Evolutionary conservation across 2,797 vertebrate species (phyloP).

Genomic region (Tympanoctomys barrerae): DNA sequence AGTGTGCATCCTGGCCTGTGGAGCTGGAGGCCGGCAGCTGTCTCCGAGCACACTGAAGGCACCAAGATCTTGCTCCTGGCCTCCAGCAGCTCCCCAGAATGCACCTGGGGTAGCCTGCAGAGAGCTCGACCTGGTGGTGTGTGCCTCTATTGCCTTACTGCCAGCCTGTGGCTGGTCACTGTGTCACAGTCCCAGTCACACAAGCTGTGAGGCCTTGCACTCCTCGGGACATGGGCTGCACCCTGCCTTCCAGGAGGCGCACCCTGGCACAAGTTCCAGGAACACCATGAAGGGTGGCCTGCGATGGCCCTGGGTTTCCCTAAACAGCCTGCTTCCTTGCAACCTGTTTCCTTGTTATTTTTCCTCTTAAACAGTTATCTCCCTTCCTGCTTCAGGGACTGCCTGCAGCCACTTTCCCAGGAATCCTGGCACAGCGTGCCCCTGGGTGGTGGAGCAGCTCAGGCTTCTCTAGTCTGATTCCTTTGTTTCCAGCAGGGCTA

Average conservation of each 20-base stretch:
- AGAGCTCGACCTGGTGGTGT: fast-evolving
- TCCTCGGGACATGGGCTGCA: not conserved
- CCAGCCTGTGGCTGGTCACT: not conserved
- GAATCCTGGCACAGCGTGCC: not conserved
- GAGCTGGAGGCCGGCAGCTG: not conserved
- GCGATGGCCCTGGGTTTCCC: not conserved
- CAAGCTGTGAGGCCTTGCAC: not conserved
- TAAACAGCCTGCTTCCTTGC: conserved; percentile 50
- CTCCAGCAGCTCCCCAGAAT: not conserved
- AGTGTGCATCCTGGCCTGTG: not conserved
- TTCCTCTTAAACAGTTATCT: not conserved
- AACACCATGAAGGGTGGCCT: conserved; percentile 22
- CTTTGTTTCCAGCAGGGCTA: not conserved
- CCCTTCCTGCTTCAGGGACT: not conserved
- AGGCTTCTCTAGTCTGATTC: not conserved
- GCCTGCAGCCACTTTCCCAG: not conserved
- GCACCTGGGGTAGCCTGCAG: not conserved
- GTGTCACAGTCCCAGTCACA: not conserved
- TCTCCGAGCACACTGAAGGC: not conserved
- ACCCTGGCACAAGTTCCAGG: not conserved
- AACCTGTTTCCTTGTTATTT: conserved; percentile 27
- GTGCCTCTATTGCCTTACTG: not conserved
- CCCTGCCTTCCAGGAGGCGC: not conserved
- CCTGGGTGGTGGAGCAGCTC: fast-evolving
- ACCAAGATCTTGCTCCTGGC: not conserved